phyloP scores from a whole-genome alignment of 2,888 invertebrate species.

The Abrostola tripartita region DNA sequence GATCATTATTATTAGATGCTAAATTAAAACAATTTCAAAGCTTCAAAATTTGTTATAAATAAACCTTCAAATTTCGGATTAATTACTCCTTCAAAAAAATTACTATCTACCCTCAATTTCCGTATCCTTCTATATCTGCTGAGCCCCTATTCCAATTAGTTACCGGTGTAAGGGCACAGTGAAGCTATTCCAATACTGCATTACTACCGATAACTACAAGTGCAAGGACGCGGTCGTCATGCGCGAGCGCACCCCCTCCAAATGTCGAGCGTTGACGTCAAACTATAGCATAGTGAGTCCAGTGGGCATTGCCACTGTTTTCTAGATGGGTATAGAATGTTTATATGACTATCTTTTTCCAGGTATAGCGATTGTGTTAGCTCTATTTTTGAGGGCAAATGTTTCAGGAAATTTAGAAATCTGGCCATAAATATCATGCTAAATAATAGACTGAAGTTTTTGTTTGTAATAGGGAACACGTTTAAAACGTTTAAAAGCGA shows the following conservation, averaged over 20 bases:
- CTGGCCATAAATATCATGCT: too few relatives aligned
- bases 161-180: slow-evolving; percentile 13
- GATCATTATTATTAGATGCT: too few relatives aligned
- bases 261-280: slow-evolving; percentile 39
- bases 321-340: background rate
- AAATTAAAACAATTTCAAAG: too few relatives aligned
- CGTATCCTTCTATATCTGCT: background rate
- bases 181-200: slow-evolving; percentile 35
- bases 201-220: slow-evolving; percentile 41
- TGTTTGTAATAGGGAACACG: too few relatives aligned
- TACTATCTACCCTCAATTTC: background rate
- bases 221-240: slow-evolving; percentile 61
- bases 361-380: too few relatives aligned
- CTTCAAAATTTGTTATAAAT: too few relatives aligned
- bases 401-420: too few relatives aligned
- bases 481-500: too few relatives aligned
- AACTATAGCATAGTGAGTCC: slow-evolving; percentile 18
- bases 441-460: too few relatives aligned
- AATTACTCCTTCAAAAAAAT: background rate
- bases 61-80: background rate
- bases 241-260: slow-evolving; percentile 61
- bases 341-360: too few relatives aligned
- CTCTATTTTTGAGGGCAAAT: too few relatives aligned
- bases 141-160: slow-evolving; percentile 1
- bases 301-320: background rate